Evolutionary conservation across 2,888 invertebrate species (phyloP).

Genomic region (Euspilapteryx auroguttella): DNA sequence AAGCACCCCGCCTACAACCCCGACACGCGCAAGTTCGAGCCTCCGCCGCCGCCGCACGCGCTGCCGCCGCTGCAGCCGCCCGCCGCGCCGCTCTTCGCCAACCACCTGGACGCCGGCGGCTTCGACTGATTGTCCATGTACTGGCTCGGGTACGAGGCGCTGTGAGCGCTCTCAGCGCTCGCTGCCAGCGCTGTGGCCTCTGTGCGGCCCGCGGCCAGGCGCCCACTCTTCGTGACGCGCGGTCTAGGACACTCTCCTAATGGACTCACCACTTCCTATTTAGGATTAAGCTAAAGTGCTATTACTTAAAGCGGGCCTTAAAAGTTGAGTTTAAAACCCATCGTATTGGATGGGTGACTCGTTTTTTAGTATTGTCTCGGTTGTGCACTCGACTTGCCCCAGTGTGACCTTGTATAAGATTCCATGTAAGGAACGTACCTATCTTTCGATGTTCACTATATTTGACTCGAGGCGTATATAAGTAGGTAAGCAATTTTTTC

Average conservation of each 20-base stretch:
- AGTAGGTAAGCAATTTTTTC: constrained; percentile 55
- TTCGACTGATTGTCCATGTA: constrained; percentile 50
- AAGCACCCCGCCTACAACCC: constrained; percentile 87
- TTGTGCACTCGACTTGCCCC: constrained; percentile 59
- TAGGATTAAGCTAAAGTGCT: constrained; percentile 58
- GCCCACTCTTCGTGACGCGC: background rate
- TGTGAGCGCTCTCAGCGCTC: constrained; percentile 32
- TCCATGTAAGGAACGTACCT: constrained; percentile 33
- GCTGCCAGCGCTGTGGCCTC: constrained; percentile 16
- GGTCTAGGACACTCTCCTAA: no score
- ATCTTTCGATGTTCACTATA: constrained; percentile 36
- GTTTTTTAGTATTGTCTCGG: constrained; percentile 54
- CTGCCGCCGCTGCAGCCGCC: constrained; percentile 39
- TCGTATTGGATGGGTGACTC: constrained; percentile 20
- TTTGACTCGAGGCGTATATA: constrained; percentile 37
- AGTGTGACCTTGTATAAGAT: constrained; percentile 40
- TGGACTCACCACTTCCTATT: constrained; percentile 28
- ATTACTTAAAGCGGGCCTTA: constrained; percentile 52
- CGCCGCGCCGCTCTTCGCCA: constrained; percentile 58
- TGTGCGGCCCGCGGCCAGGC: background rate
- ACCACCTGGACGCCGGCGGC: constrained; percentile 59
- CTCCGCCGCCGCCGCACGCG: constrained; percentile 63
- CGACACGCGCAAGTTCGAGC: constrained; percentile 85
- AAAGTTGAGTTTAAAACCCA: constrained; percentile 14
- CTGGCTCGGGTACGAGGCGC: constrained; percentile 48